Evolutionary conservation across 2,888 invertebrate genomes (phyloP), one percentile per base, ranked within the genome.

Genomic region (Platycheirus albimanus): DNA sequence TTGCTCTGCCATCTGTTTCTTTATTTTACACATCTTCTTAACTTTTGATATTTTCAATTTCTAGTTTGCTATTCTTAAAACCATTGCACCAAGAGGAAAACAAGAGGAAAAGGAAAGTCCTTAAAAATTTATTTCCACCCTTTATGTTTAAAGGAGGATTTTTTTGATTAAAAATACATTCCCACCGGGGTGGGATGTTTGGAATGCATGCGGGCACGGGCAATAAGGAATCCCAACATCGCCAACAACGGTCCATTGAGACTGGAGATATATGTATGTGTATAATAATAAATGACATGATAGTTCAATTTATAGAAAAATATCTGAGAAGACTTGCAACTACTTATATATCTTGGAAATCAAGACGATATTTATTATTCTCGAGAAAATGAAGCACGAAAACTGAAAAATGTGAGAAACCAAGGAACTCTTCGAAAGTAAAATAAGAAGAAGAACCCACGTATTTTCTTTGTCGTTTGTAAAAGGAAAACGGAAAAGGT

Each of bases 381-480:
- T 58, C 28, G 28, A 41, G 58, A 58, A 58, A 58, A 58, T 58
- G 41, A 38, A 58, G 11, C 41, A 28, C 58, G 41, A 58, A 58
- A 28, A n/a, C n/a, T 28, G 11, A 28, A 58, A 28, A 28, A 24
- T 15, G 11, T 24, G n/a, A n/a, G n/a, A n/a, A n/a, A 10, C 38
- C 19, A 24, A 54, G 10, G 28, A 30, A 28, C 5, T 51, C 24
- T 8, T 4, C 33, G n/a, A n/a, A n/a, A n/a, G n/a, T n/a, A n/a
- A n/a, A n/a, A n/a, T n/a, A n/a, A n/a, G n/a, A 24, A 24, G 24
- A 24, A 24, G 6, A 4, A 24, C 24, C 6, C 3, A 24, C 3
- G 6, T 24, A 6, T 6, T 24, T 24, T 6, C 3, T 24, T 6
- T 3, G 15, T 58, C 28, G 3, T 43, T 30, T 6, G 28, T 33